Conservation (phyloP, 2,113 vertebrate species). For the Proteles cristata region DNA sequence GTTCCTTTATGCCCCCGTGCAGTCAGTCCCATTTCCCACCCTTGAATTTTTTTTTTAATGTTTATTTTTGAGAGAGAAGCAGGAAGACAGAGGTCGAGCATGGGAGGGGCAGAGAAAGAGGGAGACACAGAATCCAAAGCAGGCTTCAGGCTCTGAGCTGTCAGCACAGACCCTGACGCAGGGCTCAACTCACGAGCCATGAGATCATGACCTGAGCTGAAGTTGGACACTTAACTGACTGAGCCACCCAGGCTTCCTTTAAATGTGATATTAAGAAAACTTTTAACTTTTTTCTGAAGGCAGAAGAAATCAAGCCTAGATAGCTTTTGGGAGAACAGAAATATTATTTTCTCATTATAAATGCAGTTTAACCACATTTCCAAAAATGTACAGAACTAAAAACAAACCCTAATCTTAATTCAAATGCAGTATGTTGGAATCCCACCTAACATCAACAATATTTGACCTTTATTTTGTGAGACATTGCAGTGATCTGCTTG, state of each 20-base stretch:
- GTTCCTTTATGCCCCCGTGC: neutral
- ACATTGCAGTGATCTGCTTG: neutral
- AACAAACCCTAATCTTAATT: neutral
- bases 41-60: neutral
- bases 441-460: neutral
- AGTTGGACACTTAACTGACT: no score
- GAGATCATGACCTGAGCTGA: no score
- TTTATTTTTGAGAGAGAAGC: neutral
- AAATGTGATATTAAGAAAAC: neutral
- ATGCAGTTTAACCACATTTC: slow-evolving; percentile 47
- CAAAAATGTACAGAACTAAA: slow-evolving; percentile 38
- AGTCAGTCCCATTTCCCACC: neutral
- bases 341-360: slow-evolving; percentile 48
- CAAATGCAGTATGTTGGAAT: neutral
- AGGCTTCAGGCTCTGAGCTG: no score
- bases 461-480: slow-evolving; percentile 53
- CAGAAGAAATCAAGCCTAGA: slow-evolving; percentile 4
- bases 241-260: no score
- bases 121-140: no score
- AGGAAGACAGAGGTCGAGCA: no score
- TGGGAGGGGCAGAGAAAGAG: no score
- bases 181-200: no score
- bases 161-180: no score
- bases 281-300: neutral
- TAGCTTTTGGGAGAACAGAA: neutral